phyloP scores from a whole-genome alignment of 2,888 invertebrate species.

The Argynnis bischoffii region DNA sequence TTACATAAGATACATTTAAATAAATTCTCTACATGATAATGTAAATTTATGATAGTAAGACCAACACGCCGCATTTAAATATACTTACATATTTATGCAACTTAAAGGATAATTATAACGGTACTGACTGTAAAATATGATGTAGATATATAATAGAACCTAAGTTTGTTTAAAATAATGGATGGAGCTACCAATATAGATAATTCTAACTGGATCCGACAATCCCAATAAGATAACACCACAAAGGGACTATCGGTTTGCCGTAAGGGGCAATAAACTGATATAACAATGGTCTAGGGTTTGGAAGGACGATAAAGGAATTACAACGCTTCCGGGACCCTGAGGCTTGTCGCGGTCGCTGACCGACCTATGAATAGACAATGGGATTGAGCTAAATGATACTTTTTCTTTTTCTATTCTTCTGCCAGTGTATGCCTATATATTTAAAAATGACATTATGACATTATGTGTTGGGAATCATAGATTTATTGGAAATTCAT shows the following conservation, averaged over 20 bases:
- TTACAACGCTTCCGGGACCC: conserved; percentile 63
- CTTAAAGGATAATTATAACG: conserved; percentile 8
- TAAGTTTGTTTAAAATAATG: conserved; percentile 9
- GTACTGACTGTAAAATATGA: background rate
- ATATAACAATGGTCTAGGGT: conserved; percentile 37
- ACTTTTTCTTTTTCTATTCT: conserved; percentile 17
- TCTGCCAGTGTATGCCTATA: background rate
- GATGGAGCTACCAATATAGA: conserved; percentile 2
- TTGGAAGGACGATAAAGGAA: conserved; percentile 50
- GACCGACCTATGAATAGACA: conserved; percentile 46
- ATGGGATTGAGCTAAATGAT: conserved; percentile 34
- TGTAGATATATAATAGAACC: background rate
- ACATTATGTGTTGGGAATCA: too few species aligned
- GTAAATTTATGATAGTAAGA: background rate
- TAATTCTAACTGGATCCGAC: conserved; percentile 19
- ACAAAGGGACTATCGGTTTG: conserved; percentile 19
- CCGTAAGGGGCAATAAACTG: conserved; percentile 35
- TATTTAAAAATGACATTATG: too few species aligned
- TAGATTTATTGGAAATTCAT: too few species aligned
- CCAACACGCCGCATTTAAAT: background rate
- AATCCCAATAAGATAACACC: conserved; percentile 16
- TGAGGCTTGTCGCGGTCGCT: conserved; percentile 41
- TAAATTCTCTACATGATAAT: background rate
- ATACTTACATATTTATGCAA: too few species aligned
- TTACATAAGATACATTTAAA: background rate